Evolutionary conservation across 2,888 invertebrate genomes (phyloP), one percentile per base, ranked within the genome.

Genomic region (Ariolimax columbianus): DNA sequence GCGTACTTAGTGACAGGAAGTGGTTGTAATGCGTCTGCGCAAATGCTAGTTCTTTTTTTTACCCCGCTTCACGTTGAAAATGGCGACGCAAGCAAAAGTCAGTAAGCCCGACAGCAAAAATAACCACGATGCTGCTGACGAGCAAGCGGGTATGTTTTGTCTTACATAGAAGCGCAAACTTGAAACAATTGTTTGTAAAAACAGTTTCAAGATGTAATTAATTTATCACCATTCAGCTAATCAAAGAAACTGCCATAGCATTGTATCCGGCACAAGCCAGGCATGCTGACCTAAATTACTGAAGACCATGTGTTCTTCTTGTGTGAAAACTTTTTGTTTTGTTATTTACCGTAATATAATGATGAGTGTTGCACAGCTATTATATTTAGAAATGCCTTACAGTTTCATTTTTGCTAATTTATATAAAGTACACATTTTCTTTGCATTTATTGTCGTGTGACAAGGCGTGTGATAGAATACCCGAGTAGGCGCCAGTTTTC

Each of bases 81-180:
- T 94, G 93, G 93, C 93, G 91, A 92, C 93, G 88, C 91, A 90
- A 87, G 91, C 93, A 77, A 94, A 94, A 91, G 91, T 92, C 86
- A 89, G 90, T 84, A 93, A 93, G 90, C 88, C 92, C 70, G 93
- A 93, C 81, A 92, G 91, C 79, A 93, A 93, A 91, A 93, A 92
- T 88, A 93, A 93, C 87, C 92, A 93, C 86, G 93, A 93, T 88
- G 90, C 91, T 86, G 90, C 91, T 73, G 93, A 92, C 87, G 93
- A 93, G 89, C 92, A 92, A 88, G 92, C 93, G 82, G 93, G 93
- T 93, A 89, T 90, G 82, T 87, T 73, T 19, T 36, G 11, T 80
- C 51, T 73, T 75, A 23, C 47, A n/a, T n/a, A 17, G 7, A 72
- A 26, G 38, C 3, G 33, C 26, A 72, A 2, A 1, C n/a, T 63